Evolutionary conservation across 1,140 invertebrate genomes (phyloP), one percentile per base, ranked within the genome.

Genomic region (Orius laevigatus): DNA sequence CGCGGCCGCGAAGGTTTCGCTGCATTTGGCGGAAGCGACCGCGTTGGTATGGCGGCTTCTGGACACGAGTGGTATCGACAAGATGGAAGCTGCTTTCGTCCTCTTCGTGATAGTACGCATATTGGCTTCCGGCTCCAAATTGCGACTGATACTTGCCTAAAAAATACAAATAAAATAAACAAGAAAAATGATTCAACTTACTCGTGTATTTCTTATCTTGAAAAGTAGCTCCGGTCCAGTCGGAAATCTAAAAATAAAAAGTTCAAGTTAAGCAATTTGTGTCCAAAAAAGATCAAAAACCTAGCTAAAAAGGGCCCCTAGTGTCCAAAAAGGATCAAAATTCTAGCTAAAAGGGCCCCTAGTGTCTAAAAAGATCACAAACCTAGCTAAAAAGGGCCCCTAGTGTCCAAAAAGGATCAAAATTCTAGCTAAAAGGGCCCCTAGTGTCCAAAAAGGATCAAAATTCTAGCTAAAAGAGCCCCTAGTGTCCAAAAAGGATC

Each of bases 11-110:
- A 56, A 84, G 66, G 55, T 84, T 87, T 36, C 88, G 73, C 64
- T 88, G 74, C 52, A 82, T 83, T 14, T 82, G 79, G 31, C 63
- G 61, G 65, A 89, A 88, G 34, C 87, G 73, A 5, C 86, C 84
- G 36, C 89, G 75, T 61, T 91, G 88, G 63, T 92, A 91, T 5
- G 85, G 81, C 3, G 87, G 86, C 59, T 91, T 88, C 58, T 90
- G 87, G 3, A 88, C 78, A 32, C 87, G 75, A 2, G 90, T 85
- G 1, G 91, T 94, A 61, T 96, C 92, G 54, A 98, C 93, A 64
- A 97, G 66, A 61, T 97, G 92, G 73, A 97, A 98, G n/a, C 86
- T 89, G 51, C 84, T 92, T 65, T 98, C 93, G 67, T 98, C 93
- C 63, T 98, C 93, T 59, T 97, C 92, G 61, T 97, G 93, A 62